Conservation (phyloP, 2,888 invertebrate genomes). For the Aspidiotus destructor region DNA sequence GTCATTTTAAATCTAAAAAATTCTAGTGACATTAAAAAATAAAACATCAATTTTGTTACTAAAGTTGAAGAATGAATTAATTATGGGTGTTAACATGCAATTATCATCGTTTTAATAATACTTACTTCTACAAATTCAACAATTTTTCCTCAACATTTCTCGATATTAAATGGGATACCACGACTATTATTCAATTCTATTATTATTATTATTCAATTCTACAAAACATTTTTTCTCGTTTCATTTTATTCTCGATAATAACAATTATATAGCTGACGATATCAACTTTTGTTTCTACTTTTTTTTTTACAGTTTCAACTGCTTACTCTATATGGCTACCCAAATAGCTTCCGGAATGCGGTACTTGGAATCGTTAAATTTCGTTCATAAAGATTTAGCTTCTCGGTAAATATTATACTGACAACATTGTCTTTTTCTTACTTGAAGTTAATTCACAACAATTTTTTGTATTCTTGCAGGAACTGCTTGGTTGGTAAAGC, state of each 20-base stretch:
- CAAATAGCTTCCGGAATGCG: slow-evolving; percentile 86
- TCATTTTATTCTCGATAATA: not conserved
- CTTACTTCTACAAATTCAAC: no score
- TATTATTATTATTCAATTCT: no score
- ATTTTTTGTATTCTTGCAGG: slow-evolving; percentile 45
- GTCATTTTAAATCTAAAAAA: no score
- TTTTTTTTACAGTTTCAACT: slow-evolving; percentile 52
- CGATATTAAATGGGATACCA: no score
- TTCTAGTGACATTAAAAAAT: no score
- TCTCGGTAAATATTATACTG: slow-evolving; percentile 52
- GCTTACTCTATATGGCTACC: slow-evolving; percentile 67
- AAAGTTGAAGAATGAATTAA: no score
- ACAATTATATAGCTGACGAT: not conserved
- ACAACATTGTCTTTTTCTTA: not conserved
- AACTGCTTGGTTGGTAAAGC: slow-evolving; percentile 77
- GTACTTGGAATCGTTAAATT: slow-evolving; percentile 76
- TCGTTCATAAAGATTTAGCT: slow-evolving; percentile 82
- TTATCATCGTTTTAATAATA: no score
- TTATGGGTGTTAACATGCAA: no score
- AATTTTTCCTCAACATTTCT: no score
- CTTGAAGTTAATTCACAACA: not conserved
- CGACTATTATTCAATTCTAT: no score
- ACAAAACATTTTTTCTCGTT: not conserved
- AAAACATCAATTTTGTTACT: no score
- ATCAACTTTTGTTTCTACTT: not conserved